These are phyloP conservation scores for Saccostrea echinata DNA, from an alignment of 1,140 invertebrate species.

Conservation along the genomic window DNA sequence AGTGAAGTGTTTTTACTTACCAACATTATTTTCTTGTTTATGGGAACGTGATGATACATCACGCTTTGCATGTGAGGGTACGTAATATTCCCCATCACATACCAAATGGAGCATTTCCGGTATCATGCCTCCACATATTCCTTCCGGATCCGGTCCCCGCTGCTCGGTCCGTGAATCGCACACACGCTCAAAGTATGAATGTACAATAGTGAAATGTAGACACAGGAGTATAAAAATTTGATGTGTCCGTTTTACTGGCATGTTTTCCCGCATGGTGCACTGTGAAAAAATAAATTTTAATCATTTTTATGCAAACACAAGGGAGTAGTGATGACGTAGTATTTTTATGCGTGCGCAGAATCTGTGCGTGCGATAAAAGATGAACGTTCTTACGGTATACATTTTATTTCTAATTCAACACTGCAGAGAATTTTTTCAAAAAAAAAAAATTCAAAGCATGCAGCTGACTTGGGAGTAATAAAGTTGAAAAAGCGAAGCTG, in stretches of 20 bases:
- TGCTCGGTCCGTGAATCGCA: conserved; percentile 3
- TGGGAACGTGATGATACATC: conserved; percentile 5
- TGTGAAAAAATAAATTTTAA: not conserved
- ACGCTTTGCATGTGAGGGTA: not conserved
- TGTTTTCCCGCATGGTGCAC: not conserved
- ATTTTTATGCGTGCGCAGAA: too few relatives aligned
- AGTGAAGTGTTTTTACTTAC: not conserved
- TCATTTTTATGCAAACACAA: too few relatives aligned
- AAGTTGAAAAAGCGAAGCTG: too few relatives aligned
- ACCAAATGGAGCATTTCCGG: conserved; percentile 20
- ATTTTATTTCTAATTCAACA: too few relatives aligned
- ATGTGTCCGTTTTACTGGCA: conserved; percentile 19
- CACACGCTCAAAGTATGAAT: conserved; percentile 25
- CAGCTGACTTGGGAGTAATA: too few relatives aligned
- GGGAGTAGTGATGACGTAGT: too few relatives aligned
- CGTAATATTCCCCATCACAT: not conserved
- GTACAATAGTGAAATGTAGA: conserved; percentile 1
- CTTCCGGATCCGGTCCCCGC: not conserved
- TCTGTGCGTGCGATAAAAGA: too few relatives aligned
- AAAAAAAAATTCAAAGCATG: too few relatives aligned
- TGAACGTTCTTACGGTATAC: too few relatives aligned
- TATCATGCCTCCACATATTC: not conserved
- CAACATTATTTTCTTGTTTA: not conserved
- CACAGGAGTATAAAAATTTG: conserved; percentile 15
- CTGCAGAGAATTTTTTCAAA: too few relatives aligned